Base-by-base conservation (phyloP, 1,140 invertebrate genomes). In the Nephotettix cincticeps region DNA sequence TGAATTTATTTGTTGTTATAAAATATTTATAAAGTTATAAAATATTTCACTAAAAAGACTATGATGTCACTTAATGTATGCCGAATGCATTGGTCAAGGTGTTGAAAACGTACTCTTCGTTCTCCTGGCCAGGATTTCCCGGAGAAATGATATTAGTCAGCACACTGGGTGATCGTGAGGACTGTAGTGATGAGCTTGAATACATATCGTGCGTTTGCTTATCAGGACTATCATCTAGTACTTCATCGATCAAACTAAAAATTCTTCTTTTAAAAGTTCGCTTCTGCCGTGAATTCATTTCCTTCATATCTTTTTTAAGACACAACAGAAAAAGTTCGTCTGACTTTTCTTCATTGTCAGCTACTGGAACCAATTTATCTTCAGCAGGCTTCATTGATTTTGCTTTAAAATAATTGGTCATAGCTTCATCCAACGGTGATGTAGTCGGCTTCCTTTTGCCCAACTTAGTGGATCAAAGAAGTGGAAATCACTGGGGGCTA, bases 301-400 rank as follows among this genome's bases (percentile, higher is more conserved):
- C n/a, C n/a, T n/a, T n/a, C n/a, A n/a, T n/a, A n/a, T n/a, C n/a
- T n/a, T n/a, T n/a, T n/a, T n/a, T n/a, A n/a, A n/a, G n/a, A n/a
- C n/a, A n/a, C n/a, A n/a, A n/a, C n/a, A n/a, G n/a, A n/a, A n/a
- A n/a, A n/a, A n/a, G n/a, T n/a, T n/a, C n/a, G 1, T 51, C 25
- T 56, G 68, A 69, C 28, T 69, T 19, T 19, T 29, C 51, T 3
- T 30, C 23, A 47, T 29, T 47, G 51, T 40, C 36, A 40, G 36
- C 36, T 40, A 40, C 36, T 17, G 36, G 36, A 40, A 40, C 36
- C 36, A 40, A 40, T 40, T 40, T 40, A 17, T 40, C 36, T 17
- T 40, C 36, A 40, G 36, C 36, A 40, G 36, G 6, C 36, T 40
- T 40, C 36, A 40, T 40, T 40, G 36, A 40, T 40, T 40, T 40